Evolutionary conservation across 2,113 vertebrate species (phyloP).

Genomic region (Notothenia rossii): DNA sequence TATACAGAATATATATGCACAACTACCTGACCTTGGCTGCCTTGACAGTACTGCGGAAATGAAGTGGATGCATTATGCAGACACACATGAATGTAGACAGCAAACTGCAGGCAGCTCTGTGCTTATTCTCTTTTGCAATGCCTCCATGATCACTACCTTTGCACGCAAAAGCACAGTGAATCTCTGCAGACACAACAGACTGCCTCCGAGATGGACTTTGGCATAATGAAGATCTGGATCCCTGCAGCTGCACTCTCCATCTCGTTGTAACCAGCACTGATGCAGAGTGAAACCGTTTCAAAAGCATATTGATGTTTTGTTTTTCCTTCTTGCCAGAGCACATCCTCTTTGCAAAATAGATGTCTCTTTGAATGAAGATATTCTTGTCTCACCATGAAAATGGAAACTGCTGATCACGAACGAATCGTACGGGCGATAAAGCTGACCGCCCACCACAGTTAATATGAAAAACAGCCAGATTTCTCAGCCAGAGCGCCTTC

Average conservation of each 20-base stretch:
- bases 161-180: not conserved
- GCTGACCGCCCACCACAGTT: slow-evolving; percentile 49
- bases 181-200: slow-evolving; percentile 39
- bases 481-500: slow-evolving; percentile 13
- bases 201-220: slow-evolving; percentile 43
- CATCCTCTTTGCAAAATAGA: slow-evolving; percentile 63
- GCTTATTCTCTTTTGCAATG: not conserved
- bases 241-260: slow-evolving; percentile 27
- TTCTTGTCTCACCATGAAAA: slow-evolving; percentile 52
- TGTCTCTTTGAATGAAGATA: slow-evolving; percentile 52
- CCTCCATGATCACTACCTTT: not conserved
- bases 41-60: slow-evolving; percentile 20
- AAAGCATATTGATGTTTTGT: slow-evolving; percentile 57
- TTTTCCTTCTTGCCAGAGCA: slow-evolving; percentile 38
- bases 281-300: slow-evolving; percentile 22
- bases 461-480: slow-evolving; percentile 54
- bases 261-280: slow-evolving; percentile 38
- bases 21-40: slow-evolving; percentile 36
- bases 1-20: slow-evolving; percentile 48
- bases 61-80: slow-evolving; percentile 45
- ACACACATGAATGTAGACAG: slow-evolving; percentile 35
- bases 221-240: slow-evolving; percentile 45
- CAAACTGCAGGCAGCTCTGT: slow-evolving; percentile 6
- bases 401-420: slow-evolving; percentile 60
- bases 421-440: slow-evolving; percentile 53